phyloP scores from a whole-genome alignment of 2,113 vertebrate genomes.

The Neogobius melanostomus region DNA sequence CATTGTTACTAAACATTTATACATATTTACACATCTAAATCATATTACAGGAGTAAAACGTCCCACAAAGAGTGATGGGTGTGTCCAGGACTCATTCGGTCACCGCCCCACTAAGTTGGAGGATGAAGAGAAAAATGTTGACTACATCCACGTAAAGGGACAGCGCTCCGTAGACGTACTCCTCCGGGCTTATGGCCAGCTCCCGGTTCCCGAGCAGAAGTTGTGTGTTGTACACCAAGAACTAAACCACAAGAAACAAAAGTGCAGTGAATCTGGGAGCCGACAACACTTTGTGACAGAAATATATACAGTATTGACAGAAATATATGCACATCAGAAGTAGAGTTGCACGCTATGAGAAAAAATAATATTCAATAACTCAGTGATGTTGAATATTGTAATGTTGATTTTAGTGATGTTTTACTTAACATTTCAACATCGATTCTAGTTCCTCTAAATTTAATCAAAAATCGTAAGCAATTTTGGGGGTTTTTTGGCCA shows the following conservation, averaged over 20 bases:
- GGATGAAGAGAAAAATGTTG: constrained; percentile 90
- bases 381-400: no score
- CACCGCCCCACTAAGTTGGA: constrained; percentile 82
- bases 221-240: constrained; percentile 94
- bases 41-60: not conserved
- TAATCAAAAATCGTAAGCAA: no score
- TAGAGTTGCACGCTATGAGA: no score
- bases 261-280: no score
- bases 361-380: no score
- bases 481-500: no score
- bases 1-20: not conserved
- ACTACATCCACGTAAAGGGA: constrained; percentile 91
- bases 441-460: no score
- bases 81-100: constrained; percentile 41
- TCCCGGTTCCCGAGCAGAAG: constrained; percentile 91
- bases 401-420: no score
- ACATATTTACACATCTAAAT: not conserved
- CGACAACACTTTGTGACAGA: no score
- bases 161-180: constrained; percentile 90
- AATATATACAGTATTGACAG: no score
- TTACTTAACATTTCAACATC: no score
- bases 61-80: not conserved
- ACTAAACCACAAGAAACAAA: constrained; percentile 68
- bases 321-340: no score
- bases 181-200: constrained; percentile 87